phyloP scores from a whole-genome alignment of 2,797 vertebrate species.

The Pipistrellus kuhlii region DNA sequence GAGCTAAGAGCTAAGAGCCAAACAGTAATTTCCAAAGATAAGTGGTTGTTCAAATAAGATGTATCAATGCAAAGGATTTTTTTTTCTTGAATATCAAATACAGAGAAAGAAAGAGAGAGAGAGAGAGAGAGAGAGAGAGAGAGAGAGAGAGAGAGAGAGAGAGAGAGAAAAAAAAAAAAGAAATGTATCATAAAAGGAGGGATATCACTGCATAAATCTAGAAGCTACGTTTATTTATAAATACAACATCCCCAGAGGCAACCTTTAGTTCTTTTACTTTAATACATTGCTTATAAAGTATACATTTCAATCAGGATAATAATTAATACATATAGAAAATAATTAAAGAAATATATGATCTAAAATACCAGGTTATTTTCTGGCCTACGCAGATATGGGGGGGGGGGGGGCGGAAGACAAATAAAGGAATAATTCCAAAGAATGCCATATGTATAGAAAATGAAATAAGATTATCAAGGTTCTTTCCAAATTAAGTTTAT shows the following conservation, averaged over 20 bases:
- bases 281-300: constrained; percentile 60
- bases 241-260: background rate
- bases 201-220: background rate
- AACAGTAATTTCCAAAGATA: background rate
- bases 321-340: background rate
- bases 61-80: background rate
- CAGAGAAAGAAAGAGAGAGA: too few species aligned
- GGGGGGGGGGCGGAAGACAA: background rate
- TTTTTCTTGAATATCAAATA: background rate
- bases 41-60: background rate
- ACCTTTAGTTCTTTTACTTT: constrained; percentile 46
- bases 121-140: too few species aligned
- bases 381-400: background rate
- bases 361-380: background rate
- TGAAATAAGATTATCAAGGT: background rate
- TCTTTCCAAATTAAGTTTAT: background rate
- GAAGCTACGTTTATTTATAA: constrained; percentile 30
- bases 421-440: background rate
- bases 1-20: background rate
- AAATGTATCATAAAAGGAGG: background rate
- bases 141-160: too few species aligned
- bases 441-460: background rate
- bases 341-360: background rate
- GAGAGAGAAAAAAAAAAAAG: too few species aligned
- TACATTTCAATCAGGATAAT: constrained; percentile 61